Base-by-base conservation (phyloP, 2,888 invertebrate genomes). In the Drosophila rubida region DNA sequence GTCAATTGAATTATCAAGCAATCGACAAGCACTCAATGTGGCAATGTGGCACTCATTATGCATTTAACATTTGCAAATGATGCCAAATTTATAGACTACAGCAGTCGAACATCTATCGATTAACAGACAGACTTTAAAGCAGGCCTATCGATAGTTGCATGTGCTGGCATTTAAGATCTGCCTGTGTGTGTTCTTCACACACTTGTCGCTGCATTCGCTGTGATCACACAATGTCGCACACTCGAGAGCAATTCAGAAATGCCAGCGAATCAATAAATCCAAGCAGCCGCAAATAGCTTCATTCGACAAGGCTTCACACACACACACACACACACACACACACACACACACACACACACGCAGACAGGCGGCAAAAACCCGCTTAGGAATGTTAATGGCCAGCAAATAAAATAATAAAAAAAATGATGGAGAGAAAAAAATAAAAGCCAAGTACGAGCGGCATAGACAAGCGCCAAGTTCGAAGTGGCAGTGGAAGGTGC, bases 181-280 rank as follows among this genome's bases (percentile, higher is more conserved):
- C n/a, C n/a, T n/a, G n/a, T n/a, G n/a, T n/a, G n/a, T n/a, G n/a
- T n/a, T n/a, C n/a, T n/a, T n/a, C n/a, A n/a, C n/a, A n/a, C n/a
- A n/a, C n/a, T n/a, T n/a, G n/a, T n/a, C n/a, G n/a, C n/a, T n/a
- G n/a, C n/a, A n/a, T n/a, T n/a, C n/a, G n/a, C n/a, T n/a, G n/a
- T n/a, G n/a, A n/a, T n/a, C 23, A 23, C 4, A 69, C 63, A 75
- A 54, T 69, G 57, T 49, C 64, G 60, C 61, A 69, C 72, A 65
- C 65, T 82, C 65, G 77, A 76, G 69, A 60, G 50, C 60, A 73
- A 69, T 80, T 69, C 58, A 64, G 59, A 72, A 71, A 82, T 82
- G 86, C 80, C 66, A 64, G 42, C 83, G 54, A 67, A 59, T 77
- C 72, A 62, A 59, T 79, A 71, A 67, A 65, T 78, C 69, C 62